A percentile compares a stretch with the other conserved stretches of the same genome.
Evolutionary conservation across 2,797 vertebrate species (phyloP).

Genomic region (Nannoperca obscura): DNA sequence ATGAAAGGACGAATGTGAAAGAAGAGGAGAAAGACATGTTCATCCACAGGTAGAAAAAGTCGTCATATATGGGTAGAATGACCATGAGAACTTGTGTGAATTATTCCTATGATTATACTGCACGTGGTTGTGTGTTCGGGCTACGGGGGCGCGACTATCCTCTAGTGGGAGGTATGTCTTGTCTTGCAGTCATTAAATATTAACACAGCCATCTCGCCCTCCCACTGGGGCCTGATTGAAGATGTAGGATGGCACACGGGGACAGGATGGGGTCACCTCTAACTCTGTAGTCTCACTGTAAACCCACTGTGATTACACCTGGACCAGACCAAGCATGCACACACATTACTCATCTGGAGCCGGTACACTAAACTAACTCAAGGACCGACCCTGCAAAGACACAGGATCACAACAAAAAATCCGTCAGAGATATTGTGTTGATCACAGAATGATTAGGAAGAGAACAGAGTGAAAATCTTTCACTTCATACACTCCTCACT

Average conservation of each 20-base stretch:
- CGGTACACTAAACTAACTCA: constrained; percentile 22
- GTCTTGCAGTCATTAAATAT: constrained; percentile 82
- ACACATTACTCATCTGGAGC: constrained; percentile 60
- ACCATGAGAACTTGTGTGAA: constrained; percentile 6
- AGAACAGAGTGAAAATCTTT: constrained; percentile 8
- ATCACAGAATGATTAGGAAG: constrained; percentile 16
- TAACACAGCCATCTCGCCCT: constrained; percentile 71
- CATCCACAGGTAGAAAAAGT: constrained; percentile 14
- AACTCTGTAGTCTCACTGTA: constrained; percentile 59
- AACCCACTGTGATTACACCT: constrained; percentile 67
- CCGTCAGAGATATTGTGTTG: constrained; percentile 6
- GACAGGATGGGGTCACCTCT: constrained; percentile 76
- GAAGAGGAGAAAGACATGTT: background rate
- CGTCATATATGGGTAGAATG: background rate
- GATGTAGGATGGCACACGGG: constrained; percentile 56
- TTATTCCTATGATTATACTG: constrained; percentile 3
- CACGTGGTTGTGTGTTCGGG: background rate
- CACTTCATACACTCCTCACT: background rate
- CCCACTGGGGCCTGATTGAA: constrained; percentile 70
- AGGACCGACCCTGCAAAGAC: constrained; percentile 38
- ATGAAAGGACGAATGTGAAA: constrained; percentile 1
- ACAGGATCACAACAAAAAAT: constrained; percentile 20
- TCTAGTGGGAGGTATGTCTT: constrained; percentile 56
- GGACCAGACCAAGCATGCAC: constrained; percentile 45
- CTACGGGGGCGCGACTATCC: constrained; percentile 26